Evolutionary conservation across 2,888 invertebrate species (phyloP), one percentile per base, ranked within the genome.

Genomic region (Aethes cnicana): DNA sequence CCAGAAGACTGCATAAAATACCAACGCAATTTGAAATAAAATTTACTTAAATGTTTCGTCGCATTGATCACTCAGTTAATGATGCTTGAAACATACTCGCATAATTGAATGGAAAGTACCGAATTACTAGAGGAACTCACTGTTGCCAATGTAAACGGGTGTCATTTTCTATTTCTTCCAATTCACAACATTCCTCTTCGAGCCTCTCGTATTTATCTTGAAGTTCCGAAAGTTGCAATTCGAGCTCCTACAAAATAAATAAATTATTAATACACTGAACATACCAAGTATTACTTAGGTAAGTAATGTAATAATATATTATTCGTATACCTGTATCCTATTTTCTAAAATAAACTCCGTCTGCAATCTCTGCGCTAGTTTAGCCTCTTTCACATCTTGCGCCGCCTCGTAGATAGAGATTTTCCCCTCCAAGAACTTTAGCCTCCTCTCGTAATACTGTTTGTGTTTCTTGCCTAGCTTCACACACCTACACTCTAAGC

Each of bases 81-180:
- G 44, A 46, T 14, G 25, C 44, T 18, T 50, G 18, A 44, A 21
- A 28, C 21, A 33, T 32, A 12, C 9, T 33, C 17, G 8, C 16
- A 8, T n/a, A n/a, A n/a, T n/a, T 8, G 33, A 18, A 25, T 26
- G 23, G 39, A 52, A 52, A 39, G 32, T 32, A 23, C 11, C 17
- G 30, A 48, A 47, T 44, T 23, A 11, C 26, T 20, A 16, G 35
- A 28, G 47, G n/a, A 33, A 53, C 89, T 81, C 66, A 90, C 90
- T 91, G 90, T 70, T 92, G 92, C 83, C 91, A 91, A 73, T 91
- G 90, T 61, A 92, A 78, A 62, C 92, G 82, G n/a, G 93, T 93
- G 66, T 94, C 94, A 84, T 94, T 94, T 80, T 94, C 94, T 18
- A 93, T 93, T 77, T 94, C 94, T 79, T 94, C 94, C 57, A 94